phyloP scores from a whole-genome alignment of 2,888 invertebrate species.

The Lithophane semibrunnea region DNA sequence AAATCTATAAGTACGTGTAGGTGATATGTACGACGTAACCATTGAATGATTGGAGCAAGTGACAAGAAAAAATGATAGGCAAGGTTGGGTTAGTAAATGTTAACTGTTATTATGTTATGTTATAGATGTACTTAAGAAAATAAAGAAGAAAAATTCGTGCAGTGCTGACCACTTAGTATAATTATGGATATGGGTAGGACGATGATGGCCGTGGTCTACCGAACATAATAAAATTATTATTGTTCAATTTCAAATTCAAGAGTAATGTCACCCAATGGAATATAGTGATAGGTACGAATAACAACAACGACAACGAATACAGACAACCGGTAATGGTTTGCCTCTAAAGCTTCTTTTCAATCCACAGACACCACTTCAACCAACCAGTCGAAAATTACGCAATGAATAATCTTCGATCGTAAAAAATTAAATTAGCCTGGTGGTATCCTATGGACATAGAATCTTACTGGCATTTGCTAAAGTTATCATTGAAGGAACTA shows the following conservation, averaged over 20 bases:
- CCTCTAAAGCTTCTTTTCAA: background rate
- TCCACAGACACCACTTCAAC: background rate
- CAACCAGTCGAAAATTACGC: background rate
- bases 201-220: too few species aligned
- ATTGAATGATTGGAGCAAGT: background rate
- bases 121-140: too few species aligned
- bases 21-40: background rate
- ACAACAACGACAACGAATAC: background rate
- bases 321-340: background rate
- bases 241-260: slow-evolving; percentile 2
- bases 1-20: background rate
- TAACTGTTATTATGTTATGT: too few species aligned
- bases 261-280: background rate
- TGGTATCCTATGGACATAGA: background rate
- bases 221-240: too few species aligned
- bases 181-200: too few species aligned
- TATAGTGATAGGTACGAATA: background rate
- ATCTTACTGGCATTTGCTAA: background rate
- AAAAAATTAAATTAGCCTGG: too few species aligned
- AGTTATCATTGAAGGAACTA: too few species aligned
- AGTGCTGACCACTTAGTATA: too few species aligned
- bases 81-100: too few species aligned
- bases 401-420: background rate
- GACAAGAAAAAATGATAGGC: too few species aligned
- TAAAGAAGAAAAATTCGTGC: too few species aligned